Conservation (phyloP, 2,888 invertebrate species). For the Cataglyphis rosenhaueri region DNA sequence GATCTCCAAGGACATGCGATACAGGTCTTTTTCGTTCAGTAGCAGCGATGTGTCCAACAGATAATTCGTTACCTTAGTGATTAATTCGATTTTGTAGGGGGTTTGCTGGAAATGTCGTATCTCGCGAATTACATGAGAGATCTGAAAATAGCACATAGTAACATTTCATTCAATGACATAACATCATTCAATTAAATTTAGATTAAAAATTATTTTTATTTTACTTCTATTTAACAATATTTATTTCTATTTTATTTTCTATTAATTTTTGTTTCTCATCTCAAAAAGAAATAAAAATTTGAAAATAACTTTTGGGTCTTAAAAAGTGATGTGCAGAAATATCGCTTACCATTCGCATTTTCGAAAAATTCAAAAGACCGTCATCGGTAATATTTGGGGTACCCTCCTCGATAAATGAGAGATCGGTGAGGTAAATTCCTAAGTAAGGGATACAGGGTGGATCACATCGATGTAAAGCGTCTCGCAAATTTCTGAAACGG, state of each 20-base stretch:
- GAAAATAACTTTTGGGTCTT: neutral
- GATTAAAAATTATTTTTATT: neutral
- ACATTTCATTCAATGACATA: neutral
- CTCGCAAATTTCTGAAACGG: slow-evolving; percentile 93
- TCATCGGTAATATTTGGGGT: slow-evolving; percentile 96
- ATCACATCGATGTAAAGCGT: slow-evolving; percentile 95
- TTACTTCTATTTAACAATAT: neutral
- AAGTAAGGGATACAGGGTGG: slow-evolving; percentile 95
- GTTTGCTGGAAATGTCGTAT: slow-evolving; percentile 96
- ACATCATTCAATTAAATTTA: neutral
- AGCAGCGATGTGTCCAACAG: slow-evolving; percentile 92
- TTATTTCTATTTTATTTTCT: neutral
- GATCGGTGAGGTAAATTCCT: slow-evolving; percentile 95
- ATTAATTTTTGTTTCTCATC: neutral
- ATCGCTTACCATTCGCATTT: slow-evolving; percentile 95
- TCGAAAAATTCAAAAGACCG: slow-evolving; percentile 95
- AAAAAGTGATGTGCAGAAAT: neutral
- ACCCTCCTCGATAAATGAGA: slow-evolving; percentile 97
- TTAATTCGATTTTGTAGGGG: slow-evolving; percentile 95
- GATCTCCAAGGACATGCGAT: slow-evolving; percentile 92
- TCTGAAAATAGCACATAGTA: slow-evolving; percentile 86
- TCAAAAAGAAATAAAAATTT: neutral
- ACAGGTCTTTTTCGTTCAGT: slow-evolving; percentile 93
- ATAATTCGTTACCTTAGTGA: slow-evolving; percentile 92
- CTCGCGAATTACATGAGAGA: slow-evolving; percentile 96